These are phyloP conservation scores for Xerus rutilus DNA, from an alignment of 2,797 vertebrate genomes.

Conservation along the genomic window DNA sequence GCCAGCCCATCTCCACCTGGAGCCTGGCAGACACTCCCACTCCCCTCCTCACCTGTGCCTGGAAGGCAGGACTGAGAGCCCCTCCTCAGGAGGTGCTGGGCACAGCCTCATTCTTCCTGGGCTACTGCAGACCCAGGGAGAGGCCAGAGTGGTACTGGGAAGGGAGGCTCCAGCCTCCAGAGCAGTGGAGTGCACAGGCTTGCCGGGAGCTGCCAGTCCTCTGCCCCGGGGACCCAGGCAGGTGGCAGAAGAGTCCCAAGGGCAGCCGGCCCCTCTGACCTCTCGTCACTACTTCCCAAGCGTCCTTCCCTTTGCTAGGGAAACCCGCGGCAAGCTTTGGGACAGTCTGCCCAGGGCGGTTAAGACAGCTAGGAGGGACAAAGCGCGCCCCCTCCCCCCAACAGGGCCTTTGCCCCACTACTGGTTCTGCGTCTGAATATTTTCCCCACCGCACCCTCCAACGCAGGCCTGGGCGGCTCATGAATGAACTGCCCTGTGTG, in stretches of 20 bases:
- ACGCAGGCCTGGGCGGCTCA: slow-evolving; percentile 73
- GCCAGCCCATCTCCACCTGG: neutral
- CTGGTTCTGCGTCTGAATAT: neutral
- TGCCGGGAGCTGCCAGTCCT: neutral
- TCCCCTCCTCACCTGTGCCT: slow-evolving; percentile 31
- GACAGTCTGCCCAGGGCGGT: neutral
- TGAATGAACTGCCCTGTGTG: slow-evolving; percentile 80
- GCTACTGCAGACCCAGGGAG: slow-evolving; percentile 6
- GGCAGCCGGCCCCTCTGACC: slow-evolving; percentile 75
- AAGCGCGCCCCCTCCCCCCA: slow-evolving; percentile 59
- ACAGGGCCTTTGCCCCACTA: slow-evolving; percentile 68
- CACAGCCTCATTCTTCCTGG: slow-evolving; percentile 3
- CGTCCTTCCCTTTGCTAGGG: slow-evolving; percentile 46
- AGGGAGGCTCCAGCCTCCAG: neutral
- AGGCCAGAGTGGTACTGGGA: neutral
- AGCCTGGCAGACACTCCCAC: slow-evolving; percentile 40
- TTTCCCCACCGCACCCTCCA: slow-evolving; percentile 68
- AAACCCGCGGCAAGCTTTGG: slow-evolving; percentile 41
- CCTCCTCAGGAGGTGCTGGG: neutral
- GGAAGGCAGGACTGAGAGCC: neutral
- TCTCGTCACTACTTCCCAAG: slow-evolving; percentile 64
- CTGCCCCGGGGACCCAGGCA: slow-evolving; percentile 32
- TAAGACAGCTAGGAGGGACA: slow-evolving; percentile 60
- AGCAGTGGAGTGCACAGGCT: neutral
- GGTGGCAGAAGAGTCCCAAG: slow-evolving; percentile 76